Evolutionary conservation across 1,140 invertebrate genomes (phyloP).

Genomic region (Drosophila simulans): DNA sequence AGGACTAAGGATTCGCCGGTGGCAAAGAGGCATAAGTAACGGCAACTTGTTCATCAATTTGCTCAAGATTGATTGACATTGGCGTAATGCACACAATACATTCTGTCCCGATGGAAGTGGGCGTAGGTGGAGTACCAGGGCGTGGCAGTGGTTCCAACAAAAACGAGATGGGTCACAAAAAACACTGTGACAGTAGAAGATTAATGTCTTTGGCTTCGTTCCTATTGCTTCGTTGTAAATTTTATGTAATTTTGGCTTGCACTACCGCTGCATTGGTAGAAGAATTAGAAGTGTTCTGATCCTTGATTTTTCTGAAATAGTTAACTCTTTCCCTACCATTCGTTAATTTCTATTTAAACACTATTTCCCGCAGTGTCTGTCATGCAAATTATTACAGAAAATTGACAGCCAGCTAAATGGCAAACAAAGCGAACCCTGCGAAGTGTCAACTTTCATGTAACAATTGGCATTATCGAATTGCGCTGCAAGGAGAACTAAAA

Average conservation of each 20-base stretch:
- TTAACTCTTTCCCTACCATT: no score
- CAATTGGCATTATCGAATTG: constrained; percentile 79
- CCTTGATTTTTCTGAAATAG: no score
- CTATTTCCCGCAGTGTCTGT: background rate
- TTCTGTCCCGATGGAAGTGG: constrained; percentile 21
- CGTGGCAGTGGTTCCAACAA: constrained; percentile 40
- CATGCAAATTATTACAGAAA: constrained; percentile 73
- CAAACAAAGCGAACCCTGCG: constrained; percentile 40
- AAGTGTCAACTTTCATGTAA: constrained; percentile 79
- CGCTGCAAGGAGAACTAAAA: constrained; percentile 38
- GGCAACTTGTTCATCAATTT: constrained; percentile 83
- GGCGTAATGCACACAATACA: constrained; percentile 82
- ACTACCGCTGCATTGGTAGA: constrained; percentile 40
- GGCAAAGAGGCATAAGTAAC: constrained; percentile 62
- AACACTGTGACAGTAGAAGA: constrained; percentile 73
- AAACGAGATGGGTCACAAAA: constrained; percentile 20
- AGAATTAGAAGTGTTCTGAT: background rate
- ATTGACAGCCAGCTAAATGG: constrained; percentile 49
- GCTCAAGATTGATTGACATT: constrained; percentile 82
- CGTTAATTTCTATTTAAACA: no score
- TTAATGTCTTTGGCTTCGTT: constrained; percentile 69
- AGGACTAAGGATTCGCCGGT: constrained; percentile 22
- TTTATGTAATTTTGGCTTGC: constrained; percentile 51
- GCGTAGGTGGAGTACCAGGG: constrained; percentile 22
- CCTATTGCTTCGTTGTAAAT: constrained; percentile 67